Percentiles rank a stretch among this genome's conserved stretches.
Conservation (phyloP, 2,888 invertebrate genomes). For the Cheiracanthium punctorium region DNA sequence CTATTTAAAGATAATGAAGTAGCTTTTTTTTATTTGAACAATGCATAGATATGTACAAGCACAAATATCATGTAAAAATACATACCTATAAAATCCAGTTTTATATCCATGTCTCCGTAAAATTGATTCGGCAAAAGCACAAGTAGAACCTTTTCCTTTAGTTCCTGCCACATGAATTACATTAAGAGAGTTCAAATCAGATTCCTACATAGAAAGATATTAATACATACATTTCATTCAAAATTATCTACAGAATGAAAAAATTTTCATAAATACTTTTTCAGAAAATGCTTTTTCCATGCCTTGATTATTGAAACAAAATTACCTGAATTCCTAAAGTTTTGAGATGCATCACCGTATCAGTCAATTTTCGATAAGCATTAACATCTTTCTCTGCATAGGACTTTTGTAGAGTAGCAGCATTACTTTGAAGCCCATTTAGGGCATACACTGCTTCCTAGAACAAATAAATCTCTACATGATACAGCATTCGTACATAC, state of each 20-base stretch:
- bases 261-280: background rate
- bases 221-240: background rate
- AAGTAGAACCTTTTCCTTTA: conserved; percentile 97
- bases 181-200: conserved; percentile 83
- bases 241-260: background rate
- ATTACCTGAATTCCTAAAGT: conserved; percentile 43
- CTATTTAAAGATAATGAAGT: too few relatives aligned
- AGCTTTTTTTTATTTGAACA: too few relatives aligned
- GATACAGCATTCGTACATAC: too few relatives aligned
- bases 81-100: conserved; percentile 88
- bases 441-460: conserved; percentile 84
- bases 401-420: conserved; percentile 79
- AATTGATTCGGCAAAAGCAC: conserved; percentile 93
- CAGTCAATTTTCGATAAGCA: conserved; percentile 72
- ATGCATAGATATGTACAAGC: too few relatives aligned
- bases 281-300: too few relatives aligned
- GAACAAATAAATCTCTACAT: background rate
- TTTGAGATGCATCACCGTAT: conserved; percentile 74
- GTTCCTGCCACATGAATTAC: conserved; percentile 97
- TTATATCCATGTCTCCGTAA: conserved; percentile 87
- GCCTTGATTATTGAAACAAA: too few relatives aligned
- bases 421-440: conserved; percentile 81
- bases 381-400: conserved; percentile 75
- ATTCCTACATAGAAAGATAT: background rate
- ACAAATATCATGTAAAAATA: too few relatives aligned